Evolutionary conservation across 2,888 invertebrate genomes (phyloP), one percentile per base, ranked within the genome.

Genomic region (Xylophagus ater): DNA sequence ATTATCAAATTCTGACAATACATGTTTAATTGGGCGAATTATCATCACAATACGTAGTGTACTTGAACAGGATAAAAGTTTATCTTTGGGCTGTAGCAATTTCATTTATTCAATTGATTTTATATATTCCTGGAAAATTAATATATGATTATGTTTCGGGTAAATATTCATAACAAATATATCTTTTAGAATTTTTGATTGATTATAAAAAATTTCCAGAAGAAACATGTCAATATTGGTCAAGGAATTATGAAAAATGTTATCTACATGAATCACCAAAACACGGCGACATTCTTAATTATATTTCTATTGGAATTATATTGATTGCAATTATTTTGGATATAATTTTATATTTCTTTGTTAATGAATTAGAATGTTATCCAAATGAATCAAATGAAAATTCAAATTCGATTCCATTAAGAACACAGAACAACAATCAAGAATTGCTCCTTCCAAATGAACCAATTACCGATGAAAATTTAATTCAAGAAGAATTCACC

Each of bases 121-220:
- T 72, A 1, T 73, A 73, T 53, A 54, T 79, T 3, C 77, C 78
- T 1, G 74, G 74, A 1, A 78, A 78, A 47, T 59, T 79, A 24
- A 57, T 74, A 14, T 81, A 79, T 51, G 70, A 75, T 34, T 53
- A 62, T 6, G 66, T 80, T 13, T 69, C 74, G 24, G 68, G 74
- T 73, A 57, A 58, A 59, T 51, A 23, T 23, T 25, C 23, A 8
- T 4, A 1, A 18, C 12, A 15, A 8, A 29, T 13, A 18, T 10
- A 18, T 4, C n/a, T 24, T 33, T 24, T 44, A 13, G 13, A 36
- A 38, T 9, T 37, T 21, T 25, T 15, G 18, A 14, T 19, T 25
- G 15, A n/a, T 34, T 34, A 14, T 26, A n/a, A n/a, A n/a, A 26
- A 19, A 12, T 24, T 48, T 46, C 4, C 33, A 67, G 63, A 62